Evolutionary conservation across 2,888 invertebrate species (phyloP).

Genomic region (Amphipoea lucens): DNA sequence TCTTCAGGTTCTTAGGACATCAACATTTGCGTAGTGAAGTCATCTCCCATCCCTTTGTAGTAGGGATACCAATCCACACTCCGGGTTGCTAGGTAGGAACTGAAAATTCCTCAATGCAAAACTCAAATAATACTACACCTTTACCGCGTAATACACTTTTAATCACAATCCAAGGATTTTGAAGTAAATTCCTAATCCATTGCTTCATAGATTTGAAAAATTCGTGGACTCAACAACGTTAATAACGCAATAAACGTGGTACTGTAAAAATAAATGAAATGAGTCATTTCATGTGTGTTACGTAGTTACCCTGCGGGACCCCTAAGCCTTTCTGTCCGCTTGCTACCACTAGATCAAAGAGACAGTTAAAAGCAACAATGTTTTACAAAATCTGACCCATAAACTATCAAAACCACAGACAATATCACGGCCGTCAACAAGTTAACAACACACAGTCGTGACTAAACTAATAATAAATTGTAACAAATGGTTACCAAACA

Average conservation of each 20-base stretch:
- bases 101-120: not conserved
- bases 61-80: not conserved
- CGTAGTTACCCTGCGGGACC: not conserved
- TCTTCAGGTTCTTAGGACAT: not conserved
- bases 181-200: too few relatives aligned
- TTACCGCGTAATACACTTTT: too few relatives aligned
- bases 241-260: too few relatives aligned
- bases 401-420: not conserved
- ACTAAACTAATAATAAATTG: slow-evolving; percentile 20
- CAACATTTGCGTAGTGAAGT: not conserved
- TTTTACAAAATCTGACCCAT: slow-evolving; percentile 16
- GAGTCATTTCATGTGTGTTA: not conserved
- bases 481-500: slow-evolving; percentile 24
- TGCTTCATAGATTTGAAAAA: too few relatives aligned
- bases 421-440: slow-evolving; percentile 32
- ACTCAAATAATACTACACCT: too few relatives aligned
- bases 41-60: not conserved
- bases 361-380: not conserved
- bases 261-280: not conserved
- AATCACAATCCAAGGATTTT: too few relatives aligned
- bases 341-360: not conserved
- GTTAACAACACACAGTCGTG: slow-evolving; percentile 28
- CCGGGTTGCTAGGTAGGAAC: not conserved
- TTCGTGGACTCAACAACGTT: too few relatives aligned
- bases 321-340: not conserved